Base-by-base conservation (phyloP, 2,888 invertebrate species). In the Tanaodytes sp. region DNA sequence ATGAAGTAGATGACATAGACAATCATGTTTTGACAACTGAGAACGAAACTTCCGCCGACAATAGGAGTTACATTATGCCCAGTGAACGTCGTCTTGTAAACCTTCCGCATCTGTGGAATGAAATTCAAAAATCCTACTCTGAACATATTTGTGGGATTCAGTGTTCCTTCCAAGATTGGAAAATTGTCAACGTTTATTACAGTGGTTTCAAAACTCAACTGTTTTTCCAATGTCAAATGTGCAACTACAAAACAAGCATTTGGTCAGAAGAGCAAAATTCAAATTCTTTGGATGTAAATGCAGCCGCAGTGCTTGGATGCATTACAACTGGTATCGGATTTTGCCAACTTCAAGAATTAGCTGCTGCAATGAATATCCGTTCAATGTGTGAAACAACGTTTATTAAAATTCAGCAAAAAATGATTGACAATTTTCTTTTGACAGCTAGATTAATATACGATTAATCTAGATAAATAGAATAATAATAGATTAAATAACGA, bases 301-400 rank as follows among this genome's bases (percentile, higher is more conserved):
- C 40, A 1, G 42, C 57, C 37, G 68, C 72, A 16, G 72, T 67
- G 2, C 12, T 59, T 6, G 75, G 72, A 11, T 58, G 67, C 5
- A 37, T 75, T 11, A 37, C 37, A 15, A 2, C 15, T n/a, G 76
- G 75, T 1, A 65, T 43, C 3, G 76, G 77, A 8, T 48, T 59
- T 46, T 42, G 59, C 8, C 73, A 74, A 30, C 30, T 77, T 20
- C 30, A 71, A 48, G 63, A 75, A 46, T 19, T 40, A 4, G 11
- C n/a, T 12, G 43, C 71, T n/a, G 59, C 65, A 4, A 42, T 75
- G 18, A 58, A 75, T 58, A 23, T 76, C 4, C 54, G 63, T 0
- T 58, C 67, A 16, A 69, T 73, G 73, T 6, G 55, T 6, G 20
- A 33, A 20, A 45, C 40, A 8, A 52, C 55, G 6, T 75, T 72